phyloP scores from a whole-genome alignment of 2,113 vertebrate species.

The Ictalurus furcatus region DNA sequence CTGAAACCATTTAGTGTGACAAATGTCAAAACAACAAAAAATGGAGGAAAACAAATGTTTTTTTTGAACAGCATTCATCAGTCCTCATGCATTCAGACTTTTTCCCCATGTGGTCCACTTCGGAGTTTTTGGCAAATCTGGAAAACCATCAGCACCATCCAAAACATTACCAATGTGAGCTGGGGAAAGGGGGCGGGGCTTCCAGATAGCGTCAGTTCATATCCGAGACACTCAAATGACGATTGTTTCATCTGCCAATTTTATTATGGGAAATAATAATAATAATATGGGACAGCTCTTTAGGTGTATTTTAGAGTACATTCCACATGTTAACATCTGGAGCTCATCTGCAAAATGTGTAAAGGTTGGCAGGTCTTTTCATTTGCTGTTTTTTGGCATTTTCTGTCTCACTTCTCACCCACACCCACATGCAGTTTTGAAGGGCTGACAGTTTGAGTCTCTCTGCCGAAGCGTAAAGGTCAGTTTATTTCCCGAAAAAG shows the following conservation, averaged over 20 bases:
- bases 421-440: background rate
- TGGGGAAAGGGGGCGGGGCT: background rate
- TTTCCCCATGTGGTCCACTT: background rate
- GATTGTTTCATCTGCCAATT: background rate
- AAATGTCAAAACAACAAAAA: background rate
- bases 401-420: background rate
- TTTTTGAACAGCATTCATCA: background rate
- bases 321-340: background rate
- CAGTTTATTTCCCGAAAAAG: background rate
- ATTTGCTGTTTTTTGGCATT: background rate
- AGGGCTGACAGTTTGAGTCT: background rate
- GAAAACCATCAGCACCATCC: background rate
- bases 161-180: background rate
- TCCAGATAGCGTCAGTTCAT: background rate
- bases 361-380: background rate
- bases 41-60: background rate
- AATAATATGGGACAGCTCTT: too few species aligned
- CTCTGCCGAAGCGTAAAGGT: background rate
- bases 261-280: background rate
- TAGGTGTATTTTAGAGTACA: background rate
- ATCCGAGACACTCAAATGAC: background rate
- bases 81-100: background rate
- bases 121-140: background rate
- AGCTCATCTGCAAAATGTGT: background rate
- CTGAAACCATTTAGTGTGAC: background rate